Evolutionary conservation across 2,113 vertebrate genomes (phyloP), one percentile per base, ranked within the genome.

Genomic region (Gavia stellata): DNA sequence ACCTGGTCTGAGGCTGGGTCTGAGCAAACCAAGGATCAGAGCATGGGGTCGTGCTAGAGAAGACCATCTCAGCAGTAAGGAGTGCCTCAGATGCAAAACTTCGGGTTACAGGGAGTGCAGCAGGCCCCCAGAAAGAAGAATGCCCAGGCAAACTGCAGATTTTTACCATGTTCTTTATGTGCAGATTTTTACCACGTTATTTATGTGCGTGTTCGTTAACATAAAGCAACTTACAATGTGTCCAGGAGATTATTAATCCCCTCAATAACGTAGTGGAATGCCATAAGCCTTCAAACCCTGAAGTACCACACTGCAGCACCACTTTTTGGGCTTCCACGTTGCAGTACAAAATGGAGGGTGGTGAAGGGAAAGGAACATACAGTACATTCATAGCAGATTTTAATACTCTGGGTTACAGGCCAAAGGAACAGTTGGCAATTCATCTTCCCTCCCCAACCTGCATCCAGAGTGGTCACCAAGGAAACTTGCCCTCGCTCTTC

Each of bases 271-370:
- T 1, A 34, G 19, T 12, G 31, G 26, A 72, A 80, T 23, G 62
- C 38, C 34, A 10, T 9, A 47, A 42, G 12, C 17, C 63, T 77
- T 55, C 0, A 0, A 38, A 87, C 31, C 42, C 42, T 53, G 2
- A 50, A 81, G 36, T 23, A 62, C 17, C 12, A 55, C 8, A 5
- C 4, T 19, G 42, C 33, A 50, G 25, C 15, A 15, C 40, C 52
- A 28, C 53, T 49, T 38, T 28, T 23, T 26, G 31, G 59, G 59
- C 45, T 65, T 78, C 36, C 44, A 53, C 0, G 0, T 0, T 49
- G 58, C 50, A 45, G 72, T 36, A 73, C 36, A 81, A 91, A 87
- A 75, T 7, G 29, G 44, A 68, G 9, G 18, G 56, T 33, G 67
- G 25, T 25, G 59, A 86, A 94, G 42, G 24, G 58, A 84, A 81